Percentiles rank a stretch among this genome's conserved stretches.
phyloP scores from a whole-genome alignment of 1,140 invertebrate species.

The Lutraria rhynchaena region DNA sequence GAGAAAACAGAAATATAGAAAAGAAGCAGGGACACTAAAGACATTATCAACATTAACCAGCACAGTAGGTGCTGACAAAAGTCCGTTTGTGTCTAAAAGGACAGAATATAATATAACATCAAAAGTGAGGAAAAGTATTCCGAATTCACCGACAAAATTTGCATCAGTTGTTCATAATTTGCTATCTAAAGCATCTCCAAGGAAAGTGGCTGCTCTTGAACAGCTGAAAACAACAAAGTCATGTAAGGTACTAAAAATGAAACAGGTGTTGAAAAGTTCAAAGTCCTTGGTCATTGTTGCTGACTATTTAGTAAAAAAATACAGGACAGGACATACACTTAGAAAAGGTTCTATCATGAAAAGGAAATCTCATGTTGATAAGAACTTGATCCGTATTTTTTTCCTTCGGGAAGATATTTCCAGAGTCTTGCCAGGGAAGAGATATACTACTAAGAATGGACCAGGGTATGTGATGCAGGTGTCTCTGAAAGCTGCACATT shows the following conservation, averaged over 20 bases:
- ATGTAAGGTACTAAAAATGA: background rate
- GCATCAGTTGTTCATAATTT: constrained; percentile 32
- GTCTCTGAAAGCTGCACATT: constrained; percentile 31
- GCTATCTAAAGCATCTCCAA: constrained; percentile 46
- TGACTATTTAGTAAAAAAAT: constrained; percentile 33
- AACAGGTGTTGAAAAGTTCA: constrained; percentile 48
- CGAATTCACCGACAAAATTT: constrained; percentile 52
- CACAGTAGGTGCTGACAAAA: background rate
- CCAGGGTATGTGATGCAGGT: constrained; percentile 57
- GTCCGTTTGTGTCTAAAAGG: constrained; percentile 26
- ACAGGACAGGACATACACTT: background rate
- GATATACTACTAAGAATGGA: constrained; percentile 59
- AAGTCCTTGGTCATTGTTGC: constrained; percentile 31
- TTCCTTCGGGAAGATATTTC: constrained; percentile 43
- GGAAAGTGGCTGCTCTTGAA: constrained; percentile 31
- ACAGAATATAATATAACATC: constrained; percentile 48
- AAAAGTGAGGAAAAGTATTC: constrained; percentile 31
- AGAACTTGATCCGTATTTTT: constrained; percentile 21
- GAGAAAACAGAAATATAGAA: constrained; percentile 32
- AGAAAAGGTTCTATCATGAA: constrained; percentile 31
- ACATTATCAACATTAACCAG: constrained; percentile 2
- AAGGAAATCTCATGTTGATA: constrained; percentile 20
- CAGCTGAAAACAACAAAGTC: constrained; percentile 26
- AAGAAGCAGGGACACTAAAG: constrained; percentile 20
- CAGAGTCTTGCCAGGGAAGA: constrained; percentile 47